Percentiles rank a stretch among this genome's conserved stretches.
These are phyloP conservation scores for Pollenia labialis DNA, from an alignment of 2,888 invertebrate species.

Conservation along the genomic window DNA sequence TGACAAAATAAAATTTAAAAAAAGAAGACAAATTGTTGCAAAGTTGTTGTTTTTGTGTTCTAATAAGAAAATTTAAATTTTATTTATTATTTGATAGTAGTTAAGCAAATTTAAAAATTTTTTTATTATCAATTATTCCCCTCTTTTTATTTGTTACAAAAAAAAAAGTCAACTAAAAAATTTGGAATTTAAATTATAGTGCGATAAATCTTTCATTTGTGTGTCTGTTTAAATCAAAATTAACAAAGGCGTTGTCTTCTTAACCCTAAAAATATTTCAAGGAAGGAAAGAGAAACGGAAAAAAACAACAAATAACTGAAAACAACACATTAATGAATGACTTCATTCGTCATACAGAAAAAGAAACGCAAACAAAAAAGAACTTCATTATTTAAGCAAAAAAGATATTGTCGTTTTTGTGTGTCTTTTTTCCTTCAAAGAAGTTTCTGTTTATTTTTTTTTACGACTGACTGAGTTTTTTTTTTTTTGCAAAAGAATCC, in stretches of 20 bases:
- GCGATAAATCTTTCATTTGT: slow-evolving; percentile 56
- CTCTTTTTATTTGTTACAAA: background rate
- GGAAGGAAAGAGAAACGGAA: slow-evolving; percentile 17
- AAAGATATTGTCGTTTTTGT: slow-evolving; percentile 15
- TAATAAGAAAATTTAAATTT: background rate
- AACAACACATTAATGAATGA: slow-evolving; percentile 57
- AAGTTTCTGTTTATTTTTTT: background rate
- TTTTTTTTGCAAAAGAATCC: slow-evolving; percentile 41
- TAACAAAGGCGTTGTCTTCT: slow-evolving; percentile 68
- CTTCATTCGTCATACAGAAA: slow-evolving; percentile 69
- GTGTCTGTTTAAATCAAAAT: slow-evolving; percentile 64
- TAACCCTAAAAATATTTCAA: slow-evolving; percentile 47
- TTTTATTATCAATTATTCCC: slow-evolving; percentile 1
- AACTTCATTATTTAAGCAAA: slow-evolving; percentile 57
- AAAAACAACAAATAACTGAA: background rate
- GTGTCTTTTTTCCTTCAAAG: slow-evolving; percentile 9
- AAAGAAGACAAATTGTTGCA: background rate
- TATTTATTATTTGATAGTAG: background rate
- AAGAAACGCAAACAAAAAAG: slow-evolving; percentile 13
- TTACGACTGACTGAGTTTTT: slow-evolving; percentile 26
- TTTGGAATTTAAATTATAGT: slow-evolving; percentile 52
- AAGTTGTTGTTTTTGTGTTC: background rate
- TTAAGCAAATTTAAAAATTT: background rate
- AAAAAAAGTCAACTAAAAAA: background rate
- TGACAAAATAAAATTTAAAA: background rate